phyloP scores from a whole-genome alignment of 2,888 invertebrate species.

The Sesia apiformis region DNA sequence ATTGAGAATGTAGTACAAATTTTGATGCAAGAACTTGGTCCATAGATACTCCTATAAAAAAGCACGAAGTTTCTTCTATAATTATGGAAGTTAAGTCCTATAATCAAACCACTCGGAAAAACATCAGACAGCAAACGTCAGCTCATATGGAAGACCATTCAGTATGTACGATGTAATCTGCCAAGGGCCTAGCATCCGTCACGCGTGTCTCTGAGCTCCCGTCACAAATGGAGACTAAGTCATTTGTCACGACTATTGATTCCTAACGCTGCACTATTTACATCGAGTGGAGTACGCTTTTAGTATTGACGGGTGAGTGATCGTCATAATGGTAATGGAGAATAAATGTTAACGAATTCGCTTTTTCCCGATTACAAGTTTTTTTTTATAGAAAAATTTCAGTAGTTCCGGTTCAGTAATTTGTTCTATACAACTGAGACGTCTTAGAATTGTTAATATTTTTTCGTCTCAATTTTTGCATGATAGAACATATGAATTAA shows the following conservation, averaged over 20 bases:
- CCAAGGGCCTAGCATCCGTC: not conserved
- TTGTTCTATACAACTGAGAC: too few species aligned
- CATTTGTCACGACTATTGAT: slow-evolving; percentile 45
- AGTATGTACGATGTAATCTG: slow-evolving; percentile 9
- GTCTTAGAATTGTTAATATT: too few species aligned
- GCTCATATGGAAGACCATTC: slow-evolving; percentile 9
- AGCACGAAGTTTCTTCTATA: too few species aligned
- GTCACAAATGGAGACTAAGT: slow-evolving; percentile 24
- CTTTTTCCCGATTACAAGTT: not conserved
- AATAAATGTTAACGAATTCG: not conserved
- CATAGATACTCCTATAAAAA: too few species aligned
- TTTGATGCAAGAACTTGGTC: too few species aligned
- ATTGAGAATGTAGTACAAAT: too few species aligned
- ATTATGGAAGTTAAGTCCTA: too few species aligned
- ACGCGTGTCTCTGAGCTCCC: not conserved
- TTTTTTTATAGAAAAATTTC: too few species aligned
- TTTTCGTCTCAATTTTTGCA: too few species aligned
- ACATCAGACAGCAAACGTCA: slow-evolving; percentile 5
- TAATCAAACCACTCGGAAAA: slow-evolving; percentile 3
- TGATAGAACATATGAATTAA: too few species aligned
- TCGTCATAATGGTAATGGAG: not conserved
- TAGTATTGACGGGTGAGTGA: not conserved
- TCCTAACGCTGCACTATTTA: slow-evolving; percentile 2
- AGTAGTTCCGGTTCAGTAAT: too few species aligned
- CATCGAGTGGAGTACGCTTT: not conserved